These are phyloP conservation scores for Antheraea mylitta DNA, from an alignment of 1,140 invertebrate genomes.

Conservation along the genomic window DNA sequence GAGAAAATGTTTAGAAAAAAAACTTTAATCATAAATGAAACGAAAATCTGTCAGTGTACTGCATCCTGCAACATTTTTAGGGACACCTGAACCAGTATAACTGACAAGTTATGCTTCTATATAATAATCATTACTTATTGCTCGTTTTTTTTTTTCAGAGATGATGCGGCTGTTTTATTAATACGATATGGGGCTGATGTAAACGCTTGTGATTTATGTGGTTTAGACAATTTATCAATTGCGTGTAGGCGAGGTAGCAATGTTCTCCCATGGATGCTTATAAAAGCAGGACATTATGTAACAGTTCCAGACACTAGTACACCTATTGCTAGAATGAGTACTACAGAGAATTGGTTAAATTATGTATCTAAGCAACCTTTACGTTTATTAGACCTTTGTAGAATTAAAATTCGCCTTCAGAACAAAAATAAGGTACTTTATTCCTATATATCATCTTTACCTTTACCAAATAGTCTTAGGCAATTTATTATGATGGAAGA, in stretches of 20 bases:
- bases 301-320: constrained; percentile 27
- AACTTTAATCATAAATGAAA: too few relatives aligned
- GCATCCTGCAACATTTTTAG: too few relatives aligned
- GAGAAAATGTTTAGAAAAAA: too few relatives aligned
- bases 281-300: constrained; percentile 67
- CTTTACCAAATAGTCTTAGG: constrained; percentile 64
- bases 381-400: constrained; percentile 53
- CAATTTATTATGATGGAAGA: constrained; percentile 71
- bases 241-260: constrained; percentile 49
- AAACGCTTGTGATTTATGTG: constrained; percentile 65
- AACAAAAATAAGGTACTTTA: constrained; percentile 42
- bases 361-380: constrained; percentile 47
- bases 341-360: constrained; percentile 41
- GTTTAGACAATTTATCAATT: constrained; percentile 69
- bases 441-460: constrained; percentile 46
- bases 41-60: too few relatives aligned
- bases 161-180: constrained; percentile 58
- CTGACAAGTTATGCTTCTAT: too few relatives aligned
- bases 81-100: too few relatives aligned
- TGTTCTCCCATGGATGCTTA: constrained; percentile 54
- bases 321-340: constrained; percentile 30
- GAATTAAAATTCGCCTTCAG: constrained; percentile 52
- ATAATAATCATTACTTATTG: too few relatives aligned
- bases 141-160: constrained; percentile 58
- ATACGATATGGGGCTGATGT: constrained; percentile 74